These are phyloP conservation scores for Blastobasis lacticolella DNA, from an alignment of 2,888 invertebrate species.

Conservation along the genomic window DNA sequence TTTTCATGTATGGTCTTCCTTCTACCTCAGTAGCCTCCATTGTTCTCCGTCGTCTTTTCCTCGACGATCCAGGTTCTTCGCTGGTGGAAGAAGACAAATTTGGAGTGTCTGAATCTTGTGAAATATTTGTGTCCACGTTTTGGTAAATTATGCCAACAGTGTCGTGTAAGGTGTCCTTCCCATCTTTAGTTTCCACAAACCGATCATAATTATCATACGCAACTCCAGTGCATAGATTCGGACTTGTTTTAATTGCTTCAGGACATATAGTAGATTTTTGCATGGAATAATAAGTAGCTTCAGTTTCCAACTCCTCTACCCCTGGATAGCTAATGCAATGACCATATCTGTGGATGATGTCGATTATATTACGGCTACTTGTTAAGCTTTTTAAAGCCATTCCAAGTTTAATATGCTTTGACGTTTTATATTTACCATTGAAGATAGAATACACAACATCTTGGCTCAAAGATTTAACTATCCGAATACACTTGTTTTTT, in stretches of 20 bases:
- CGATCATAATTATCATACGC: slow-evolving; percentile 22
- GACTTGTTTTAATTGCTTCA: slow-evolving; percentile 4
- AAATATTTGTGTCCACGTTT: slow-evolving; percentile 11
- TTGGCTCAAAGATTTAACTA: too few relatives aligned
- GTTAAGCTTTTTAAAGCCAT: too few relatives aligned
- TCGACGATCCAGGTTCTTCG: slow-evolving; percentile 11
- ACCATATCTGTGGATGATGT: slow-evolving; percentile 9
- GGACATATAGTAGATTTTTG: slow-evolving; percentile 1
- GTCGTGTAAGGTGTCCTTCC: slow-evolving; percentile 34
- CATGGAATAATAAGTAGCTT: background rate
- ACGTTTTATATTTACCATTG: too few relatives aligned
- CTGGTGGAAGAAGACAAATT: slow-evolving; percentile 22
- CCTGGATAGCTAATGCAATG: slow-evolving; percentile 7
- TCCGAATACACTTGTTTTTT: too few relatives aligned
- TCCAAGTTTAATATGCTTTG: too few relatives aligned
- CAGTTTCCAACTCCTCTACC: slow-evolving; percentile 9
- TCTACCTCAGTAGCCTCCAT: too few relatives aligned
- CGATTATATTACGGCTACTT: slow-evolving; percentile 7
- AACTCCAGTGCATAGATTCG: slow-evolving; percentile 15
- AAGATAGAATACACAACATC: too few relatives aligned
- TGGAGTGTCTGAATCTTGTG: slow-evolving; percentile 5
- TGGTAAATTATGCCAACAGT: too few relatives aligned
- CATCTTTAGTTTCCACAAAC: slow-evolving; percentile 27
- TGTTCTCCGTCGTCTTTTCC: background rate
- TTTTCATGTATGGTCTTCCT: too few relatives aligned